Percentiles rank a stretch among this genome's conserved stretches.
phyloP scores from a whole-genome alignment of 2,113 vertebrate genomes.

The Crotalus helleri region DNA sequence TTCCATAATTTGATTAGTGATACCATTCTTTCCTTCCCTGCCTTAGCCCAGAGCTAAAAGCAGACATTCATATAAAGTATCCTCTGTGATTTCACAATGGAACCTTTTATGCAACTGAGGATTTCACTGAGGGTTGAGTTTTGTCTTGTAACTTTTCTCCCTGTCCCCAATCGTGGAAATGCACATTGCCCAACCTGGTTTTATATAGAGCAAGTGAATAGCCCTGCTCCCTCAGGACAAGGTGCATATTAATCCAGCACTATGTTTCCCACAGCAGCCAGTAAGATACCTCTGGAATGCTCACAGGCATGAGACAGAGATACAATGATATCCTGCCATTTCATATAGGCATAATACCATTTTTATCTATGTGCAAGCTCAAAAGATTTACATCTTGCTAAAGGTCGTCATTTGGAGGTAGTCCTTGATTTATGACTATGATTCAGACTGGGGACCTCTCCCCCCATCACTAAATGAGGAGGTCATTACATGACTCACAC shows the following conservation, averaged over 20 bases:
- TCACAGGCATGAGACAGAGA: neutral
- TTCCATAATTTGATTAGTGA: slow-evolving; percentile 5
- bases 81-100: neutral
- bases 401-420: neutral
- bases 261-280: neutral
- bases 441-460: neutral
- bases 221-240: neutral
- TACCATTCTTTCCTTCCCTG: neutral
- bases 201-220: neutral
- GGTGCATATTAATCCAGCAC: neutral
- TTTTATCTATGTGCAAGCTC: neutral
- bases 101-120: neutral
- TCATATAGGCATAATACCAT: neutral
- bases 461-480: neutral
- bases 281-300: neutral
- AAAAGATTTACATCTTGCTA: neutral
- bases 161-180: neutral
- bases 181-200: neutral
- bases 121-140: neutral
- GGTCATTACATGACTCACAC: neutral
- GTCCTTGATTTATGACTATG: neutral
- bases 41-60: neutral
- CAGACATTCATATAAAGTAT: neutral
- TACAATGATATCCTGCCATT: neutral
- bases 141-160: neutral